These are phyloP conservation scores for Hirudo medicinalis DNA, from an alignment of 1,140 invertebrate species.

Conservation along the genomic window DNA sequence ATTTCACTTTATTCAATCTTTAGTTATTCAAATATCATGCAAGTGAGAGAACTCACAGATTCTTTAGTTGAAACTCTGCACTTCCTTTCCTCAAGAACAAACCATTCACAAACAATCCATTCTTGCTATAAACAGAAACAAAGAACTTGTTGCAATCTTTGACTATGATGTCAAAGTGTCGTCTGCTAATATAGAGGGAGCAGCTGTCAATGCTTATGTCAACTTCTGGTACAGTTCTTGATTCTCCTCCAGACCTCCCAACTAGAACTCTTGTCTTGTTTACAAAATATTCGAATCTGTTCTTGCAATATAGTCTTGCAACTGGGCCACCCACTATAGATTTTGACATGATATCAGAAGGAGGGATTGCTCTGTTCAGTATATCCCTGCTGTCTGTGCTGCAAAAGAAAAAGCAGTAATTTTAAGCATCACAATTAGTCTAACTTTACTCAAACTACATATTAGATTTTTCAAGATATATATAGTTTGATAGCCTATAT, in stretches of 20 bases:
- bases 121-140: slow-evolving; percentile 13
- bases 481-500: too few relatives aligned
- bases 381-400: slow-evolving; percentile 8
- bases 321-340: background rate
- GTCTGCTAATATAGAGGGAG: slow-evolving; percentile 7
- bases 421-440: too few relatives aligned
- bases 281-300: slow-evolving; percentile 11
- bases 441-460: too few relatives aligned
- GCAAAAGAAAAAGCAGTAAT: background rate
- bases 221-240: background rate
- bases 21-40: background rate
- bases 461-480: too few relatives aligned
- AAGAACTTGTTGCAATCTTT: slow-evolving; percentile 11
- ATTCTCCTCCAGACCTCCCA: slow-evolving; percentile 1
- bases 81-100: slow-evolving; percentile 10
- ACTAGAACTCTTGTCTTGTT: slow-evolving; percentile 14
- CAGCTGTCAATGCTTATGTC: slow-evolving; percentile 11
- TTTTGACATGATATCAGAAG: slow-evolving; percentile 1
- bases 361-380: slow-evolving; percentile 1
- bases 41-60: slow-evolving; percentile 7
- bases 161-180: slow-evolving; percentile 12
- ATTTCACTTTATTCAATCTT: background rate
- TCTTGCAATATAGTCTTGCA: slow-evolving; percentile 7
- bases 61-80: slow-evolving; percentile 13
- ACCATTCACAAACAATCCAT: slow-evolving; percentile 15